Conservation (phyloP, 2,888 invertebrate species). For the Automeris io region DNA sequence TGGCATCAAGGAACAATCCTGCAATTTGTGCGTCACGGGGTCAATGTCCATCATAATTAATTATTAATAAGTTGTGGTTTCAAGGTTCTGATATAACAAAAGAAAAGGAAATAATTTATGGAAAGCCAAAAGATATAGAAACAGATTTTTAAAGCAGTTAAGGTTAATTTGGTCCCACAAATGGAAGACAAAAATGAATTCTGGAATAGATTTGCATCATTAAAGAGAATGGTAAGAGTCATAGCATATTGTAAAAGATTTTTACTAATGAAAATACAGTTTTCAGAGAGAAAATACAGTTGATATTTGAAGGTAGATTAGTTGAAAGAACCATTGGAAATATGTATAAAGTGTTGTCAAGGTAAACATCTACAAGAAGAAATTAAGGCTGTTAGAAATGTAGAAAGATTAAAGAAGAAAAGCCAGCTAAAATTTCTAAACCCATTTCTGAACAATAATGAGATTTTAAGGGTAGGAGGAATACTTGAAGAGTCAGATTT, state of each 20-base stretch:
- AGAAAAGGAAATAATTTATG: neutral
- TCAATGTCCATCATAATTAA: conserved; percentile 3
- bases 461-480: conserved; percentile 10
- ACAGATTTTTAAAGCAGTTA: neutral
- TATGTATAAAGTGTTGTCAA: neutral
- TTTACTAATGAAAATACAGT: neutral
- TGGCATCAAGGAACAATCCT: too few species aligned
- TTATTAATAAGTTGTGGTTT: conserved; percentile 1
- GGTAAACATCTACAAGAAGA: neutral
- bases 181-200: neutral
- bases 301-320: neutral
- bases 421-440: neutral
- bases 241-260: conserved; percentile 6
- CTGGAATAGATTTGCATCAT: conserved; percentile 1
- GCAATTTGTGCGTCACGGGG: conserved; percentile 18
- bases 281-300: neutral
- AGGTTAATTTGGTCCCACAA: neutral
- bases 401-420: too few species aligned
- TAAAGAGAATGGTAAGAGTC: neutral
- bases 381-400: too few species aligned
- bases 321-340: conserved; percentile 1
- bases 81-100: conserved; percentile 1
- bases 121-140: neutral
- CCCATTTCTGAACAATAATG: conserved; percentile 3
- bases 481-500: conserved; percentile 8